Percentiles rank a stretch among this genome's conserved stretches.
phyloP scores from a whole-genome alignment of 2,113 vertebrate species.

The Ptilonorhynchus violaceus region DNA sequence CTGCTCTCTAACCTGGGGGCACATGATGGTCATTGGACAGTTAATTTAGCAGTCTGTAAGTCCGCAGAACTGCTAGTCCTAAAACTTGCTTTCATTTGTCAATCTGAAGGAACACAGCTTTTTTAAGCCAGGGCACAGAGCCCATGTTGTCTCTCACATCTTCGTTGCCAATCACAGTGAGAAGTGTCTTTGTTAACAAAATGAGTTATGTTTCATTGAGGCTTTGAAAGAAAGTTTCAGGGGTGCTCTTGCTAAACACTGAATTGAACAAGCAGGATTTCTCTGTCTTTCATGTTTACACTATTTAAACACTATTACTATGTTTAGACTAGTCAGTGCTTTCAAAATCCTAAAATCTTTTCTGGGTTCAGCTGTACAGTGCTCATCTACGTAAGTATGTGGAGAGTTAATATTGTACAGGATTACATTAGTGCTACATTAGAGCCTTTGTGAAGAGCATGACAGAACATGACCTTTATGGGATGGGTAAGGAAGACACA shows the following conservation, averaged over 20 bases:
- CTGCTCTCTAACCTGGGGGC: not conserved
- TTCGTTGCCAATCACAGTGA: not conserved
- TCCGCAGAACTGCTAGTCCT: not conserved
- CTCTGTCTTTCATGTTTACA: not conserved
- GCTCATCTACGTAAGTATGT: not conserved
- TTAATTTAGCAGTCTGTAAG: not conserved
- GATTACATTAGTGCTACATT: not conserved
- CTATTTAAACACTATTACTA: not conserved
- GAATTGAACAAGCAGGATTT: not conserved
- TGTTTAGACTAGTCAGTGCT: not conserved
- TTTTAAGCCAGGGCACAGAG: not conserved
- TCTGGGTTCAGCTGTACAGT: not conserved
- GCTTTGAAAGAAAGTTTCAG: not conserved
- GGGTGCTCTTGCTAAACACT: not conserved
- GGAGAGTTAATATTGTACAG: not conserved
- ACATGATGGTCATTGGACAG: not conserved
- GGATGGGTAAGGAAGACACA: rapidly evolving
- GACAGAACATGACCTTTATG: not conserved
- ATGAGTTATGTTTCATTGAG: not conserved
- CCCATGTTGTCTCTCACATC: not conserved
- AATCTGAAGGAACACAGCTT: not conserved
- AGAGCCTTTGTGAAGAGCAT: not conserved
- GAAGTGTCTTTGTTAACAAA: not conserved
- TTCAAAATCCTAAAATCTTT: not conserved
- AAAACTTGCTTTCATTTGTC: not conserved